Evolutionary conservation across 1,140 invertebrate genomes (phyloP), one percentile per base, ranked within the genome.

Genomic region (Pogonus chalceus): DNA sequence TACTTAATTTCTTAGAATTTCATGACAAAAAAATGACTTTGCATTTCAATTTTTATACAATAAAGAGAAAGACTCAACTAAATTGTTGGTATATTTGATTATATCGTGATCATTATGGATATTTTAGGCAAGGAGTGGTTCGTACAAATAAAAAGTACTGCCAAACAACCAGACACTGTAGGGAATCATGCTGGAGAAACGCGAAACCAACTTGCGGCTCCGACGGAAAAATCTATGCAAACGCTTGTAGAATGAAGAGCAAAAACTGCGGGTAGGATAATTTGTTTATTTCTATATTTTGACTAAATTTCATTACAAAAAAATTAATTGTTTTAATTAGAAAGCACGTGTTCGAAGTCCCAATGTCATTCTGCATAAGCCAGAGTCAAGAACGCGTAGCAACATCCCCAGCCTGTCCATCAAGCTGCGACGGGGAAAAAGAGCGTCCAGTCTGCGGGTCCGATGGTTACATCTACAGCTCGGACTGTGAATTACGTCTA

Each of bases 201-300:
- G 87, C 89, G 20, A 83, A 88, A 63, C 88, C 89, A 20, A 91
- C 92, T 18, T 97, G 94, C 67, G 92, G 89, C 4, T 93, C 88
- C 24, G 91, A 96, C 71, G 89, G 90, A 0, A 83, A 87, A 60
- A 79, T 94, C 2, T 96, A 96, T 69, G 81, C 87, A 16, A 96
- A 93, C 67, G 86, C 88, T 56, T 96, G 92, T 67, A 83, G 89
- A 64, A 94, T 96, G 91, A 86, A 89, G 64, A 82, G 87, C 31
- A 90, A 90, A 65, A 93, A 93, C 64, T 94, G 91, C 70, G 90
- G 90, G 86, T 89, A 70, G 77, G 75, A 66, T 47, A 46, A n/a
- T n/a, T n/a, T n/a, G n/a, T n/a, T n/a, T n/a, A n/a, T n/a, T n/a
- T n/a, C n/a, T n/a, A n/a, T 48, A 10, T 21, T 48, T 10, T n/a